A percentile compares a stretch with the other conserved stretches of the same genome.
Evolutionary conservation across 1,140 invertebrate genomes (phyloP).

Genomic region (Probaryconus sp.): DNA sequence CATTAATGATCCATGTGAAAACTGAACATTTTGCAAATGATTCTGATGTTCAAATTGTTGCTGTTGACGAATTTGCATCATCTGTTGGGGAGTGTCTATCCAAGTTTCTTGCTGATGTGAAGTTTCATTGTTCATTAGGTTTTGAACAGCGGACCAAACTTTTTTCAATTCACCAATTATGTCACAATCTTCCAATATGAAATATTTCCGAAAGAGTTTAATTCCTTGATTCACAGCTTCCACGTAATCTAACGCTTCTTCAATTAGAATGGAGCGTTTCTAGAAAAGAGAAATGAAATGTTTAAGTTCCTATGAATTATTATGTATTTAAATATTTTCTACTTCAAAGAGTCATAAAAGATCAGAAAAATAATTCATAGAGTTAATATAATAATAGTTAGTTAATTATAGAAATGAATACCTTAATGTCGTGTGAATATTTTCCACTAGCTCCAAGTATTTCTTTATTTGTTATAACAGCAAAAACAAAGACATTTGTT

Average conservation of each 20-base stretch:
- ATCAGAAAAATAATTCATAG: slow-evolving; percentile 6
- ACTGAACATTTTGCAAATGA: too few species aligned
- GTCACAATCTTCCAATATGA: slow-evolving; percentile 83
- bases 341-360: too few species aligned
- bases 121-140: slow-evolving; percentile 75
- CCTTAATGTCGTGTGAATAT: slow-evolving; percentile 81
- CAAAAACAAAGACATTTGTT: slow-evolving; percentile 82
- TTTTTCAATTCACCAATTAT: slow-evolving; percentile 85
- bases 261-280: slow-evolving; percentile 82
- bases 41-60: too few species aligned
- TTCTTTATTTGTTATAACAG: slow-evolving; percentile 85
- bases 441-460: slow-evolving; percentile 83
- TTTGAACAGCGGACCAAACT: slow-evolving; percentile 84
- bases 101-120: slow-evolving; percentile 66
- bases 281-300: slow-evolving; percentile 57
- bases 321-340: too few species aligned
- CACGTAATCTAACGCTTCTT: slow-evolving; percentile 84
- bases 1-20: too few species aligned
- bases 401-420: slow-evolving; percentile 59
- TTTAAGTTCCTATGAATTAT: too few species aligned
- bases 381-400: not conserved
- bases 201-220: slow-evolving; percentile 79
- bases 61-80: slow-evolving; percentile 65
- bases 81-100: slow-evolving; percentile 68
- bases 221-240: slow-evolving; percentile 84